These are phyloP conservation scores for Melopsittacus undulatus DNA, from an alignment of 2,797 vertebrate genomes.

Conservation along the genomic window DNA sequence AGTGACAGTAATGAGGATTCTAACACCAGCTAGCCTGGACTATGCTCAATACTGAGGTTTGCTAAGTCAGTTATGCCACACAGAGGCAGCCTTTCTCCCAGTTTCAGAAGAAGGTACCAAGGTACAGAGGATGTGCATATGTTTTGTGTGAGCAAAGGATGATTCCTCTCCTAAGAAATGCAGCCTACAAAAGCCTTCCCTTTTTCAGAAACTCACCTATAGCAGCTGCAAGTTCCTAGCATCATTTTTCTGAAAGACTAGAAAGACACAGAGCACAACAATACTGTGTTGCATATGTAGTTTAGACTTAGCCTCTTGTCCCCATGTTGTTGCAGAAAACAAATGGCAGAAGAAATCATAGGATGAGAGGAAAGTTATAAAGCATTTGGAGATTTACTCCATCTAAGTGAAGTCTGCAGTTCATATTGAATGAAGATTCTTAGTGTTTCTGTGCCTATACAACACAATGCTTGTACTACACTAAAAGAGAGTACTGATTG, in stretches of 20 bases:
- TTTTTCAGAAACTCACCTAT: background rate
- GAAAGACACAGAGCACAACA: background rate
- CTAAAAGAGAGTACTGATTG: background rate
- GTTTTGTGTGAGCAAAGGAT: background rate
- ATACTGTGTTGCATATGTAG: background rate
- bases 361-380: background rate
- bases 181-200: background rate
- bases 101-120: background rate
- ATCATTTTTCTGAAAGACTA: background rate
- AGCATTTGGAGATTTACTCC: background rate
- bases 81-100: constrained; percentile 37
- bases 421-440: background rate
- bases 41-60: background rate
- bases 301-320: background rate
- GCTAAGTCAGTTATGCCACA: background rate
- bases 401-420: background rate
- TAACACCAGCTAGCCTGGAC: background rate
- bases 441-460: background rate
- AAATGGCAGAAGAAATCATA: background rate
- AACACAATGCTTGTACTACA: background rate
- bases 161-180: background rate
- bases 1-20: background rate
- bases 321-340: background rate
- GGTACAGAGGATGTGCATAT: background rate
- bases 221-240: background rate